Evolutionary conservation across 92 coral and sea anemone genomes (phyloP).

Genomic region (Heteractis magnifica): DNA sequence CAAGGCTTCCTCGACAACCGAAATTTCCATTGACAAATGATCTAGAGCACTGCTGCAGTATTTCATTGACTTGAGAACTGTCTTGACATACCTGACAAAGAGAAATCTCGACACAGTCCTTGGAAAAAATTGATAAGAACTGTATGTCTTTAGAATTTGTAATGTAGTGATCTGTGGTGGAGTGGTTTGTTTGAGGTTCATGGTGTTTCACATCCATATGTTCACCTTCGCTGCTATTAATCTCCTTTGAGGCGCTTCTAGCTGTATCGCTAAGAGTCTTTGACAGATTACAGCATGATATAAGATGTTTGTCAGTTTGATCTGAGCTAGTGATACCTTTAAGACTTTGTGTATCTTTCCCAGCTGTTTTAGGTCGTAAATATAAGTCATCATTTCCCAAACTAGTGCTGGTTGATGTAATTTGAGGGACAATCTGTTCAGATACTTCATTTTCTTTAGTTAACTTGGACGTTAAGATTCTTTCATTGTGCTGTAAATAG

Average conservation of each 20-base stretch:
- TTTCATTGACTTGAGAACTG: background rate
- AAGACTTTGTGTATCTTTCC: background rate
- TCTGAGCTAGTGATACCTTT: background rate
- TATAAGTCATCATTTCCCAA: background rate
- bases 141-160: background rate
- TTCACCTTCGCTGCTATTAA: background rate
- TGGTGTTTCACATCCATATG: background rate
- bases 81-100: background rate
- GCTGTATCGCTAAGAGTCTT: background rate
- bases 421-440: background rate
- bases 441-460: background rate
- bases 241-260: background rate
- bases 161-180: background rate
- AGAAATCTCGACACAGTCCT: background rate
- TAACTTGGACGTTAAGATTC: background rate
- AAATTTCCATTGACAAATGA: too few relatives aligned
- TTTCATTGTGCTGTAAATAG: background rate
- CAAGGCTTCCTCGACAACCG: background rate
- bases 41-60: background rate
- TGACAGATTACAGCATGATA: background rate
- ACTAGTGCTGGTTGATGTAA: background rate
- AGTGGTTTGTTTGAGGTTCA: background rate
- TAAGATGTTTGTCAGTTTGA: background rate
- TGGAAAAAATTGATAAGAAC: background rate
- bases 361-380: background rate